These are phyloP conservation scores for Verasper variegatus DNA, from an alignment of 2,113 vertebrate genomes.

Conservation along the genomic window DNA sequence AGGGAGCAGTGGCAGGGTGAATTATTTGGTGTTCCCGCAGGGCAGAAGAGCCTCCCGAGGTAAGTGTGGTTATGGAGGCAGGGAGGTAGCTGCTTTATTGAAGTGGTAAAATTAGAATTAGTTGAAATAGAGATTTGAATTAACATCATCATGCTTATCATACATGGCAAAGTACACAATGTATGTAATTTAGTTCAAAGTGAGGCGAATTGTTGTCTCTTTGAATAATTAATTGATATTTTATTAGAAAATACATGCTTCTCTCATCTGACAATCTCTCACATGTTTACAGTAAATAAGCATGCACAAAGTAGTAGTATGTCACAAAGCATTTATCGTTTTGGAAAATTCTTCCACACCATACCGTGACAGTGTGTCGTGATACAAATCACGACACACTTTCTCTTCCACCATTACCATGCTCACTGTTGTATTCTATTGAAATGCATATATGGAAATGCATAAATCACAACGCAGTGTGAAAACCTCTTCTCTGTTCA, in stretches of 20 bases:
- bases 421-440: slow-evolving; percentile 18
- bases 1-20: slow-evolving; percentile 67
- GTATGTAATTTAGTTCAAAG: neutral
- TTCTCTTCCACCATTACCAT: neutral
- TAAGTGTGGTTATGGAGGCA: slow-evolving; percentile 47
- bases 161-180: neutral
- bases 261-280: neutral
- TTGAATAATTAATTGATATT: too few species aligned
- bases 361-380: too few species aligned
- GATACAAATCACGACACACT: neutral
- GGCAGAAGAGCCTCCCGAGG: slow-evolving; percentile 50
- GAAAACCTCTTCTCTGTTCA: slow-evolving; percentile 51
- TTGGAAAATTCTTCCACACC: slow-evolving; percentile 10
- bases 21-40: slow-evolving; percentile 65
- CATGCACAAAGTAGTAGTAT: slow-evolving; percentile 29
- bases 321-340: slow-evolving; percentile 35
- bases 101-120: neutral
- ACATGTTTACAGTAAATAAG: neutral
- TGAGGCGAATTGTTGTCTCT: too few species aligned
- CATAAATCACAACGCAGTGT: slow-evolving; percentile 38
- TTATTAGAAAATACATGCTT: neutral
- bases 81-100: neutral
- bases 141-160: neutral
- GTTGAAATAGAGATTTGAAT: neutral
- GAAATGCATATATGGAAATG: slow-evolving; percentile 40